Evolutionary conservation across 1,140 invertebrate species (phyloP), one percentile per base, ranked within the genome.

Genomic region (Apis dorsata): DNA sequence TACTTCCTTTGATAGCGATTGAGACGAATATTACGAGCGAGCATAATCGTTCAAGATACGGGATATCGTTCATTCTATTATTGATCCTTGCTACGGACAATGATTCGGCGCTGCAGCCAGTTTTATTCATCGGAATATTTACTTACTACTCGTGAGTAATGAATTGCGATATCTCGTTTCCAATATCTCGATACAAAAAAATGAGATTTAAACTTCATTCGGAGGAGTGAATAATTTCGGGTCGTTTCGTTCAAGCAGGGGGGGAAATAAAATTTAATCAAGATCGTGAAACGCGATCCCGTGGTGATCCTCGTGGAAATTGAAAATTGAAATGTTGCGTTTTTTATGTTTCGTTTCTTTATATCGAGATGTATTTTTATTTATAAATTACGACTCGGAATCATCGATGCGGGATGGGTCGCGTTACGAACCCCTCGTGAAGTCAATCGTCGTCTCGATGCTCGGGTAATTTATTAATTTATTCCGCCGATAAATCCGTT

Each of bases 391-490:
- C n/a, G 24, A 28, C 60, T 53, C 8, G 21, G 19, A 0, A 19
- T 49, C 8, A 15, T 24, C 15, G 19, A 21, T 0, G 49, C 1
- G 5, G 34, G 21, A 55, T 19, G 60, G 13, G 1, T 34, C 24
- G 15, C 24, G 62, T 24, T n/a, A 44, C 15, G n/a, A 55, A 24
- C 15, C 51, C 15, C 34, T 55, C 21, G 53, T 7, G 34, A 59
- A 60, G 70, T 13, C 63, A 72, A 66, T 76, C 53, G 34, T 28
- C 71, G 34, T 28, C 71, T 73, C 74, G 53, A 71, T 63, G 24
- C 17, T 34, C 70, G 12, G 19, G 81, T 88, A 89, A 90, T 90
- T 90, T 90, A 90, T 90, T 90, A 88, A 90, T 86, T 86, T 88
- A 88, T 90, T 85, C 89, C 49, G 28, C 24, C 84, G 75, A 90